Evolutionary conservation across 2,797 vertebrate genomes (phyloP).

Genomic region (Anabacerthia variegaticeps): DNA sequence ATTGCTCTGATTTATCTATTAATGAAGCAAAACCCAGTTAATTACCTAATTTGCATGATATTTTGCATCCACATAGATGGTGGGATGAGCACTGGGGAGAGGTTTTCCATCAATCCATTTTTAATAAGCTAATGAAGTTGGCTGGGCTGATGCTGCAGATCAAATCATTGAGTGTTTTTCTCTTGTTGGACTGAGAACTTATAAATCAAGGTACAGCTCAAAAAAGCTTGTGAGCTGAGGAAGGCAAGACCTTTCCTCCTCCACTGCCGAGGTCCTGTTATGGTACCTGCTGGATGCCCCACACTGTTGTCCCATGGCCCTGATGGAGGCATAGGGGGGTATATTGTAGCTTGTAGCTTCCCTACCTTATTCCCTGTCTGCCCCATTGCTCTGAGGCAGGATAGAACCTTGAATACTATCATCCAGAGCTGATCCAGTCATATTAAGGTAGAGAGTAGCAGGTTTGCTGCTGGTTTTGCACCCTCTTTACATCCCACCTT

Average conservation of each 20-base stretch:
- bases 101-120: conserved; percentile 31
- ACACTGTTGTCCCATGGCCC: background rate
- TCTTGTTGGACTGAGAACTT: background rate
- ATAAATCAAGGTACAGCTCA: background rate
- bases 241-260: background rate
- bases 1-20: conserved; percentile 58
- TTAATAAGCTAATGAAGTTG: background rate
- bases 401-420: background rate
- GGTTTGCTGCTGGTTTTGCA: background rate
- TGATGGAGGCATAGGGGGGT: background rate
- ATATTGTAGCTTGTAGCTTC: background rate
- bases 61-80: conserved; percentile 27
- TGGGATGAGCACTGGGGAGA: background rate
- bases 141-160: background rate
- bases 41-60: conserved; percentile 63
- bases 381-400: background rate
- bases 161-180: background rate
- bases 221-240: background rate
- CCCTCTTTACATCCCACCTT: background rate
- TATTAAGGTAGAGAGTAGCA: background rate
- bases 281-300: background rate
- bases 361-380: background rate
- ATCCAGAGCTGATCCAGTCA: background rate
- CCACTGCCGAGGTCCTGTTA: background rate
- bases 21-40: conserved; percentile 59